Percentiles rank a stretch among this genome's conserved stretches.
These are phyloP conservation scores for Neofelis nebulosa DNA, from an alignment of 2,113 vertebrate species.

Conservation along the genomic window DNA sequence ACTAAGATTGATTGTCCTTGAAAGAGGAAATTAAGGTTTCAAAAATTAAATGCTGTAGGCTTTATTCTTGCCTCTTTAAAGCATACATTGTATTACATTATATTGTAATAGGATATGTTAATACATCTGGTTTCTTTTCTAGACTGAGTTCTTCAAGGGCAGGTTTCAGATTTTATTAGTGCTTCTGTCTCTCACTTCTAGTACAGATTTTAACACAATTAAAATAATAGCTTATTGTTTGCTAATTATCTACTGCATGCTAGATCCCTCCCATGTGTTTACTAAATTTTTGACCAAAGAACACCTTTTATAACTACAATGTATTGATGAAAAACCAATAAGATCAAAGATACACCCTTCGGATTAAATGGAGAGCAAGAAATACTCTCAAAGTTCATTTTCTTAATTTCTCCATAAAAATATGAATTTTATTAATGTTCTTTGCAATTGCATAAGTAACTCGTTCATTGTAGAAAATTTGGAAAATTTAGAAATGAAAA, in stretches of 20 bases:
- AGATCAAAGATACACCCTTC: background rate
- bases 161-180: conserved; percentile 21
- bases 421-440: conserved; percentile 35
- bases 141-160: background rate
- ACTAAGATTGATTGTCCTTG: background rate
- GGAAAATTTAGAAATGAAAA: conserved; percentile 10
- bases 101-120: background rate
- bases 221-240: conserved; percentile 39
- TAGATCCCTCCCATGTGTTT: background rate
- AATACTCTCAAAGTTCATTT: conserved; percentile 9
- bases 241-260: background rate
- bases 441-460: background rate
- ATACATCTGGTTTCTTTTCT: background rate
- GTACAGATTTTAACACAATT: background rate
- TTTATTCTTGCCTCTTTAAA: conserved; percentile 12
- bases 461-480: background rate
- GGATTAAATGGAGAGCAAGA: background rate
- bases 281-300: background rate
- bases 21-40: conserved; percentile 46
- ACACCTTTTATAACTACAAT: background rate
- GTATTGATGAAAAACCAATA: background rate
- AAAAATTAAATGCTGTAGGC: conserved; percentile 2
- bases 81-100: background rate
- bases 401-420: conserved; percentile 28
- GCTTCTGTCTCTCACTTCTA: background rate